A percentile compares a stretch with the other conserved stretches of the same genome.
Conservation (phyloP, 2,797 vertebrate genomes). For the Peromyscus nudipes region DNA sequence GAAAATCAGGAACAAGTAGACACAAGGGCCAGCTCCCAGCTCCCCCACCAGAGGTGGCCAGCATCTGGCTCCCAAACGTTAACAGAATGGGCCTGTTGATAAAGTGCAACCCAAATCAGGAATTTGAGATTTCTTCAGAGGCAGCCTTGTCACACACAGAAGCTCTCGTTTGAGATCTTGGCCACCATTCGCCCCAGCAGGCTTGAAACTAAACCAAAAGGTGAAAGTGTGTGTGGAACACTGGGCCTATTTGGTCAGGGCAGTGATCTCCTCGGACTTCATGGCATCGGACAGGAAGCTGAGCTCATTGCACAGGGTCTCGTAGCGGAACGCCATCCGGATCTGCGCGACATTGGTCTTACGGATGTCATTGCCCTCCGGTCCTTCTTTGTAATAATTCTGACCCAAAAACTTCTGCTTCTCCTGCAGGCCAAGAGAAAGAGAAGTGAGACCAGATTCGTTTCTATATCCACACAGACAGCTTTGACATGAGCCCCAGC, state of each 20-base stretch:
- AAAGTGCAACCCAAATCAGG: conserved; percentile 54
- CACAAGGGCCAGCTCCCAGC: conserved; percentile 53
- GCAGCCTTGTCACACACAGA: conserved; percentile 17
- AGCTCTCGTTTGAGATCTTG: conserved; percentile 61
- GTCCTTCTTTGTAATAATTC: conserved; percentile 96
- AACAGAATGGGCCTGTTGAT: conserved; percentile 45
- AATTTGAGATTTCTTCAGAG: conserved; percentile 54
- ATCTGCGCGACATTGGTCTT: conserved; percentile 98
- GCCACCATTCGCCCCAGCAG: conserved; percentile 54
- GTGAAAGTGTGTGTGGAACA: conserved; percentile 40
- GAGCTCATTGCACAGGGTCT: conserved; percentile 97
- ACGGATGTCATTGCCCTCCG: conserved; percentile 95
- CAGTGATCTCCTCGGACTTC: conserved; percentile 89
- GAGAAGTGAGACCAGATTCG: conserved; percentile 13
- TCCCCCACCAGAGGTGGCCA: conserved; percentile 6
- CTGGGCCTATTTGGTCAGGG: conserved; percentile 85
- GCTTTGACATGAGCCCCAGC: neutral
- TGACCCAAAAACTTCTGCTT: conserved; percentile 96
- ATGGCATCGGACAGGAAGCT: conserved; percentile 96
- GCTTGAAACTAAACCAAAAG: conserved; percentile 60
- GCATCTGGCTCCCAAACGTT: conserved; percentile 51
- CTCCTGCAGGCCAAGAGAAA: conserved; percentile 89
- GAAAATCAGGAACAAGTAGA: conserved; percentile 53
- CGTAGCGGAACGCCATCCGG: conserved; percentile 96
- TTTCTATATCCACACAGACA: neutral